phyloP scores from a whole-genome alignment of 2,888 invertebrate genomes.

The Ariolimax columbianus region DNA sequence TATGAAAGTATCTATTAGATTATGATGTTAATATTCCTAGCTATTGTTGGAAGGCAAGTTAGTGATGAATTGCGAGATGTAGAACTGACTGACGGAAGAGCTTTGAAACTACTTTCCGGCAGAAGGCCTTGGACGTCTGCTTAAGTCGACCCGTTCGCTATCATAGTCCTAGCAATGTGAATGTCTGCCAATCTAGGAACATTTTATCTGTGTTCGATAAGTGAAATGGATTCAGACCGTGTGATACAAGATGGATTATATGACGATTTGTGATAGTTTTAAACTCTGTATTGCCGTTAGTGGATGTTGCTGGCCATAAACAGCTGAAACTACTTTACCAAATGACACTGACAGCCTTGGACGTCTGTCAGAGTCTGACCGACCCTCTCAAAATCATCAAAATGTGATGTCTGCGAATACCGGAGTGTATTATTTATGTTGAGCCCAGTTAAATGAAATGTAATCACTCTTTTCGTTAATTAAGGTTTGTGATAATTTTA shows the following conservation, averaged over 20 bases:
- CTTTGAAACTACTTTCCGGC: not conserved
- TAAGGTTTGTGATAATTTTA: slow-evolving; percentile 45
- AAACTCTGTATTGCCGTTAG: not conserved
- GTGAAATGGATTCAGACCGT: not conserved
- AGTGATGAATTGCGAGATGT: not conserved
- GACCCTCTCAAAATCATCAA: not conserved
- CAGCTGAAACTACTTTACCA: no score
- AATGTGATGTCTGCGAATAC: not conserved
- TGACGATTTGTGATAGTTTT: not conserved
- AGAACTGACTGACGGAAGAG: not conserved
- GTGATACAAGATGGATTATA: not conserved
- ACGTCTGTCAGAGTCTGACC: not conserved
- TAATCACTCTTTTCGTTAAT: slow-evolving; percentile 38
- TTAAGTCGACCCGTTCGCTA: not conserved
- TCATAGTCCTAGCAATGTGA: not conserved
- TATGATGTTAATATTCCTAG: not conserved
- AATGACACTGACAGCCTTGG: no score
- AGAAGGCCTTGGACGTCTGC: not conserved
- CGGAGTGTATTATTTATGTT: not conserved
- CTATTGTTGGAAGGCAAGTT: not conserved
- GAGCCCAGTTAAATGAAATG: not conserved
- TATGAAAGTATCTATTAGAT: not conserved
- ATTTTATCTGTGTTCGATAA: not conserved
- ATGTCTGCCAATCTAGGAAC: not conserved
- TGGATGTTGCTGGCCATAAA: no score